phyloP scores from a whole-genome alignment of 2,797 vertebrate species.

The Acanthornis magna region DNA sequence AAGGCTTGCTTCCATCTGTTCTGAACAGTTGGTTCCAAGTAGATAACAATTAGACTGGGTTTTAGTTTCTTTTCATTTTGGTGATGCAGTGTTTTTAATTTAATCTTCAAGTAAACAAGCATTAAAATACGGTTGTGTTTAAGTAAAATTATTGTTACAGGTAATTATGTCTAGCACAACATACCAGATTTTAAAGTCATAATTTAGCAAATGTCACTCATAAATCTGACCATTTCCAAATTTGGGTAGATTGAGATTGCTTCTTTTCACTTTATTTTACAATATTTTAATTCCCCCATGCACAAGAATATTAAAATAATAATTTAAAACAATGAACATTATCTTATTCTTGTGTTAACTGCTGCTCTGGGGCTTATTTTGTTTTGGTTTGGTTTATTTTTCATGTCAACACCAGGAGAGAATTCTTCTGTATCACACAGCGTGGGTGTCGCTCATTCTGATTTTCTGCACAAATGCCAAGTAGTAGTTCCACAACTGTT shows the following conservation, averaged over 20 bases:
- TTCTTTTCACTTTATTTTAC: not conserved
- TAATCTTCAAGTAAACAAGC: not conserved
- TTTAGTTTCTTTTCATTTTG: constrained; percentile 27
- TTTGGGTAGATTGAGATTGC: not conserved
- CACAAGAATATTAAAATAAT: not conserved
- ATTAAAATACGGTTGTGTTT: not conserved
- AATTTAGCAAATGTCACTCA: not conserved
- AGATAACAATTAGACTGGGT: not conserved
- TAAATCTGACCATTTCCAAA: not conserved
- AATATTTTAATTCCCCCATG: not conserved
- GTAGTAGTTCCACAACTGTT: not conserved
- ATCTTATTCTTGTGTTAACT: not conserved
- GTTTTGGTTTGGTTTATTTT: not conserved
- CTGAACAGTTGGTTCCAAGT: not conserved
- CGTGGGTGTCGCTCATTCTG: not conserved
- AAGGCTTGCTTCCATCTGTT: constrained; percentile 1
- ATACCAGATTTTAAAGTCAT: not conserved
- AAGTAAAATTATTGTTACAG: not conserved
- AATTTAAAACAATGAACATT: not conserved
- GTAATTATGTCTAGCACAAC: not conserved
- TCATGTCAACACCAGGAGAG: not conserved
- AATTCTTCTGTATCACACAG: not conserved
- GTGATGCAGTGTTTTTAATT: constrained; percentile 25
- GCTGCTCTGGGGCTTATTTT: not conserved
- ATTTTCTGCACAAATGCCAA: not conserved